Conservation (phyloP, 2,113 vertebrate genomes). For the Sturnus vulgaris region DNA sequence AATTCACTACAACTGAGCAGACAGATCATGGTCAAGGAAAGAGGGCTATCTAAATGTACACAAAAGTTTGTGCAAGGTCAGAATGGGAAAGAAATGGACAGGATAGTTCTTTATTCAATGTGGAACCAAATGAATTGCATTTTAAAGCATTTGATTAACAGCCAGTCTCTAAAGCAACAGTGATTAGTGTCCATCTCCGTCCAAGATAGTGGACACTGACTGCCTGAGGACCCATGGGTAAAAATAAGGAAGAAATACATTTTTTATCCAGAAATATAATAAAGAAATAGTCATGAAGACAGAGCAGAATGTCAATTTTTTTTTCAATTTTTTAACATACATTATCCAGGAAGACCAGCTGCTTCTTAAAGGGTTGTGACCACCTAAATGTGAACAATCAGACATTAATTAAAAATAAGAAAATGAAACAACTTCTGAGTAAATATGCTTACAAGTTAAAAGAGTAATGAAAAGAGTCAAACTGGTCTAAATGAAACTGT, state of each 20-base stretch:
- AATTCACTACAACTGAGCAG: neutral
- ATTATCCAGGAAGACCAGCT: constrained; percentile 14
- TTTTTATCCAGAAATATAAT: neutral
- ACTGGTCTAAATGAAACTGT: neutral
- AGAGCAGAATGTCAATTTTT: neutral
- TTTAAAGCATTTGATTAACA: neutral
- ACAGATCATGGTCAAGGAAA: neutral
- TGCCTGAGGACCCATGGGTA: neutral
- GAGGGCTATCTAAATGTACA: neutral
- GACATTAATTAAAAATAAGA: constrained; percentile 27
- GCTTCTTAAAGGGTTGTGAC: neutral
- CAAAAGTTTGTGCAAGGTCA: neutral
- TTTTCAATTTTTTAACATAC: neutral
- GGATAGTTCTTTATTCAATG: neutral
- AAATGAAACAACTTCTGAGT: neutral
- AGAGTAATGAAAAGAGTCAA: neutral
- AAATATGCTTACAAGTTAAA: constrained; percentile 32
- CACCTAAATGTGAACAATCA: constrained; percentile 5
- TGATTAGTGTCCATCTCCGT: neutral
- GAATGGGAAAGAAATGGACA: neutral
- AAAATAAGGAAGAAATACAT: neutral
- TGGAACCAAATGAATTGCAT: neutral
- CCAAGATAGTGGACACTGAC: neutral
- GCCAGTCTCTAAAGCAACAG: neutral
- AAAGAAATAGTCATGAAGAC: neutral